phyloP scores from a whole-genome alignment of 2,113 vertebrate genomes.

The Brienomyrus brachyistius region DNA sequence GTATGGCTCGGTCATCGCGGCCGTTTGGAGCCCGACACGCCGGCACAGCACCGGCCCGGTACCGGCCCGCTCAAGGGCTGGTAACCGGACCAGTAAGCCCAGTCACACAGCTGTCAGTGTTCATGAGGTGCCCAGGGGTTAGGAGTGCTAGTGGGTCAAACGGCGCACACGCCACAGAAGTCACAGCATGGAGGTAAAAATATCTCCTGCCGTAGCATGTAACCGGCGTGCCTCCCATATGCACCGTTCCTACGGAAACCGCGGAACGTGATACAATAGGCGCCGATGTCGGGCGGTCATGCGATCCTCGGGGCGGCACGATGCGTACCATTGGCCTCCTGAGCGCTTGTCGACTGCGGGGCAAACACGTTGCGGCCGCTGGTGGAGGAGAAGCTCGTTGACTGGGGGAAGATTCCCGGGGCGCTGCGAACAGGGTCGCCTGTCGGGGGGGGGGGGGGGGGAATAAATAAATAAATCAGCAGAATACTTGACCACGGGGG shows the following conservation, averaged over 20 bases:
- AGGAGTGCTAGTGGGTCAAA: background rate
- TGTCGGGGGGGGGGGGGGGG: slow-evolving; percentile 28
- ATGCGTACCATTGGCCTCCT: slow-evolving; percentile 57
- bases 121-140: background rate
- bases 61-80: background rate
- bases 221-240: background rate
- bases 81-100: background rate
- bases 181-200: background rate
- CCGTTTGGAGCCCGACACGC: background rate
- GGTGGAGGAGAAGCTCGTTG: slow-evolving; percentile 47
- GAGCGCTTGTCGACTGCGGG: slow-evolving; percentile 49
- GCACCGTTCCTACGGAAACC: background rate
- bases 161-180: background rate
- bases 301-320: background rate
- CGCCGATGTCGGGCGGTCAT: background rate
- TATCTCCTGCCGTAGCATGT: background rate
- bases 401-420: slow-evolving; percentile 50
- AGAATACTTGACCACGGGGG: background rate
- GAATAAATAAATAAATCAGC: background rate
- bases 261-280: background rate
- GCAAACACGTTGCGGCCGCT: slow-evolving; percentile 55
- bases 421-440: slow-evolving; percentile 51
- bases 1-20: background rate
- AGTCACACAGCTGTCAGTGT: background rate
- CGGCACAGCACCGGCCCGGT: too few species aligned